Evolutionary conservation across 2,797 vertebrate species (phyloP), one percentile per base, ranked within the genome.

Genomic region (Mus spretus): DNA sequence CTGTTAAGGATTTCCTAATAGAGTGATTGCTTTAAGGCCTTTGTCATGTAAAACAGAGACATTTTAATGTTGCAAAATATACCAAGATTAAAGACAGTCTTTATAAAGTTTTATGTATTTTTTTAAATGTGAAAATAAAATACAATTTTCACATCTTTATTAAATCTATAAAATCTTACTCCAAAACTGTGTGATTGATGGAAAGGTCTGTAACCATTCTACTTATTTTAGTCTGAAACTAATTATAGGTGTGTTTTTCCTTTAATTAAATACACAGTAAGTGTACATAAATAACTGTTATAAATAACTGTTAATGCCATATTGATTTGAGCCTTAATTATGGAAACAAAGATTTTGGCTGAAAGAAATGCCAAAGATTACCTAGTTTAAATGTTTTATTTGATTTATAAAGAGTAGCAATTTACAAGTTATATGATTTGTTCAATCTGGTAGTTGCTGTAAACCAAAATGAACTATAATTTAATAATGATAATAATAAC

Each of bases 1-100:
- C 90, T 28, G 92, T 77, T 90, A 94, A 95, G 20, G 78, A 89
- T 97, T 98, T 98, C 57, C 37, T 93, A 97, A 98, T 63, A 67
- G 65, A 93, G 26, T 13, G 34, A 91, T 40, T 77, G 31, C 65
- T 87, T 75, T 94, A 37, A 70, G 26, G 87, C 44, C 87, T 59
- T 59, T 95, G 80, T 87, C 87, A 65, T 81, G 85, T 65, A 95
- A 37, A 96, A 82, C 67, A 93, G 82, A 93, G 11, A 78, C 26
- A 34, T 80, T 87, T 92, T 84, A 95, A 80, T 61, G 34, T 87
- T 88, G 31, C 26, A 88, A 96, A 83, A 92, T 88, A 92, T 50
- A 67, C 14, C 24, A 40, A 55, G 57, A 92, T 94, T 90, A 82
- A 88, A 95, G 5, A 28, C 0, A 40, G 31, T 61, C 50, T 89